These are phyloP conservation scores for Drosophila limbata DNA, from an alignment of 2,888 invertebrate species.

Conservation along the genomic window DNA sequence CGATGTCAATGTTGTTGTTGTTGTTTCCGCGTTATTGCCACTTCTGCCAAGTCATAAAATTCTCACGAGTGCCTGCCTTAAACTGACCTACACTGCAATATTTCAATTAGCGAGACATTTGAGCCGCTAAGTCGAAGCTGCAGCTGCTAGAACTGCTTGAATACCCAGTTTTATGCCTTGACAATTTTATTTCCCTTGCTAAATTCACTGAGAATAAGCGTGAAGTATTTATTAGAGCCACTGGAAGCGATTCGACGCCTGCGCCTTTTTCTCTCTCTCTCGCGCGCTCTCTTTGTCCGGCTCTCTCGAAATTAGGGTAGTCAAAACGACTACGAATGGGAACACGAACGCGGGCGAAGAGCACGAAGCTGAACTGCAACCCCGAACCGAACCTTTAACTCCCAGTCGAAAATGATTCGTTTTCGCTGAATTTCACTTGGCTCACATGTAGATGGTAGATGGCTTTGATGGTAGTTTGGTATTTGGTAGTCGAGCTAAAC, in stretches of 20 bases:
- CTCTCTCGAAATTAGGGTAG: slow-evolving; percentile 29
- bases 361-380: slow-evolving; percentile 15
- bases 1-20: neutral
- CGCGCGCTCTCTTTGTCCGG: neutral
- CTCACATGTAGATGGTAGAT: slow-evolving; percentile 38
- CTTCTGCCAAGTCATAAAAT: slow-evolving; percentile 61
- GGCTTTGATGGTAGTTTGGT: neutral
- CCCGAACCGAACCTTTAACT: neutral
- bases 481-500: neutral
- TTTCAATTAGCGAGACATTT: slow-evolving; percentile 59
- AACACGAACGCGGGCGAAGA: slow-evolving; percentile 6
- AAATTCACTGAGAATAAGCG: slow-evolving; percentile 7
- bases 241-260: slow-evolving; percentile 29
- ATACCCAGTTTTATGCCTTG: slow-evolving; percentile 42
- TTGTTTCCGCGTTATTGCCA: slow-evolving; percentile 9
- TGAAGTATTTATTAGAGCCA: slow-evolving; percentile 10
- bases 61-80: slow-evolving; percentile 45
- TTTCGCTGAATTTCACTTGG: slow-evolving; percentile 73
- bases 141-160: slow-evolving; percentile 45
- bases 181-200: slow-evolving; percentile 49
- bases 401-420: slow-evolving; percentile 57
- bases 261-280: slow-evolving; percentile 34
- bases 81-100: slow-evolving; percentile 68
- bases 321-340: slow-evolving; percentile 9
- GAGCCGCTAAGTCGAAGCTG: slow-evolving; percentile 28